Evolutionary conservation across 2,113 vertebrate species (phyloP).

Genomic region (Corythoichthys haematopterus): DNA sequence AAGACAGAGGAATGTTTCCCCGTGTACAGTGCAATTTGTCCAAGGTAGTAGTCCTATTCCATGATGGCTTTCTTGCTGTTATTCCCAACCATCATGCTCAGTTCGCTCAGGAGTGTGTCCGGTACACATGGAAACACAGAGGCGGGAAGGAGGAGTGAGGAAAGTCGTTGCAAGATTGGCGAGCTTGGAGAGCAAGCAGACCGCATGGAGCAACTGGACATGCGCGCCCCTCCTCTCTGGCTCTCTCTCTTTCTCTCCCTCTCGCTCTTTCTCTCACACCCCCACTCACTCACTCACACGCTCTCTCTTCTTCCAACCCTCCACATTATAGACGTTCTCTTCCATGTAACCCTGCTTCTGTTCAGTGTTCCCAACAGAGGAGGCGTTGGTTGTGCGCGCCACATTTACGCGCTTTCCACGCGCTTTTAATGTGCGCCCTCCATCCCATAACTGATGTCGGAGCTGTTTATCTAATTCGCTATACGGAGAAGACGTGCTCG

Average conservation of each 20-base stretch:
- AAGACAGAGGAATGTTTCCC: slow-evolving; percentile 39
- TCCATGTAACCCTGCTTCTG: not conserved
- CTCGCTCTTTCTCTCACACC: not conserved
- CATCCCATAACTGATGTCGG: not conserved
- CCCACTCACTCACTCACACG: not conserved
- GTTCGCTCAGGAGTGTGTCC: slow-evolving; percentile 81
- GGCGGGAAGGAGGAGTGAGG: slow-evolving; percentile 39
- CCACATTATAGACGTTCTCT: not conserved
- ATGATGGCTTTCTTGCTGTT: slow-evolving; percentile 67
- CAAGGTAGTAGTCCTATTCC: slow-evolving; percentile 76
- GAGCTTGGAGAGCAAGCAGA: slow-evolving; percentile 62
- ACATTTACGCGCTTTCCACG: not conserved
- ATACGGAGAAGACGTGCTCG: not conserved
- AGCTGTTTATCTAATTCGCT: not conserved
- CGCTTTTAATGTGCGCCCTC: not conserved
- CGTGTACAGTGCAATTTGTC: slow-evolving; percentile 31
- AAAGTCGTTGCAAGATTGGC: slow-evolving; percentile 75
- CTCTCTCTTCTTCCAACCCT: not conserved
- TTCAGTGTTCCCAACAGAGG: not conserved
- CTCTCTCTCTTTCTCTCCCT: slow-evolving; percentile 11
- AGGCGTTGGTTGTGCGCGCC: not conserved
- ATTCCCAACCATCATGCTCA: slow-evolving; percentile 78
- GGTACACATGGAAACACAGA: slow-evolving; percentile 76
- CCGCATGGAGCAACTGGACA: slow-evolving; percentile 79
- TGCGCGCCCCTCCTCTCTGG: slow-evolving; percentile 70